Conservation (phyloP, 1,140 invertebrate species). For the Scaptomyza pallida region DNA sequence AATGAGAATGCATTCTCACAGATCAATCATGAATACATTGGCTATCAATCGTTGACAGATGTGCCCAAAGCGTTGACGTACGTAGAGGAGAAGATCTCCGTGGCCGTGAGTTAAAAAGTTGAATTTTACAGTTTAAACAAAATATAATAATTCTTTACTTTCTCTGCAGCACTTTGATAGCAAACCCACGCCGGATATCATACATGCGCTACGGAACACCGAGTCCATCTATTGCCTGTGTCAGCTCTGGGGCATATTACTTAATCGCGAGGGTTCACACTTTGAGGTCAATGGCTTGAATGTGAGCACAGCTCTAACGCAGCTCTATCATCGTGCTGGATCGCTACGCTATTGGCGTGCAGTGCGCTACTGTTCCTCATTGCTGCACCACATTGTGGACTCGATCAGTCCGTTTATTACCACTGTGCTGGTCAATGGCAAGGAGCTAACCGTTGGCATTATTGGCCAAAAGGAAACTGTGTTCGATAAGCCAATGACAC, state of each 20-base stretch:
- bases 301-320: constrained; percentile 90
- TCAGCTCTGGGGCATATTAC: constrained; percentile 93
- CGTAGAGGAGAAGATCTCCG: constrained; percentile 87
- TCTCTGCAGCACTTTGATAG: constrained; percentile 70
- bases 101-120: constrained; percentile 85
- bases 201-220: constrained; percentile 88
- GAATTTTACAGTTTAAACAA: too few relatives aligned
- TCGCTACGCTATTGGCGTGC: constrained; percentile 95
- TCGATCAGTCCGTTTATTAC: constrained; percentile 99
- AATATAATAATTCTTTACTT: background rate
- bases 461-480: constrained; percentile 97
- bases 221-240: constrained; percentile 91
- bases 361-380: constrained; percentile 96
- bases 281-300: constrained; percentile 88
- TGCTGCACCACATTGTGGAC: constrained; percentile 97
- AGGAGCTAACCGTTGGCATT: constrained; percentile 98
- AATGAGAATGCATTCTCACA: constrained; percentile 92
- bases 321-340: constrained; percentile 94
- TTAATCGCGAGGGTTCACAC: constrained; percentile 92
- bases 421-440: constrained; percentile 97
- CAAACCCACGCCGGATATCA: constrained; percentile 89
- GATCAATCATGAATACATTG: constrained; percentile 95
- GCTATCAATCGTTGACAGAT: constrained; percentile 98
- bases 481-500: constrained; percentile 98
- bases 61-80: constrained; percentile 93